Conservation (phyloP, 2,797 vertebrate species). For the Enteromius paludinosus region DNA sequence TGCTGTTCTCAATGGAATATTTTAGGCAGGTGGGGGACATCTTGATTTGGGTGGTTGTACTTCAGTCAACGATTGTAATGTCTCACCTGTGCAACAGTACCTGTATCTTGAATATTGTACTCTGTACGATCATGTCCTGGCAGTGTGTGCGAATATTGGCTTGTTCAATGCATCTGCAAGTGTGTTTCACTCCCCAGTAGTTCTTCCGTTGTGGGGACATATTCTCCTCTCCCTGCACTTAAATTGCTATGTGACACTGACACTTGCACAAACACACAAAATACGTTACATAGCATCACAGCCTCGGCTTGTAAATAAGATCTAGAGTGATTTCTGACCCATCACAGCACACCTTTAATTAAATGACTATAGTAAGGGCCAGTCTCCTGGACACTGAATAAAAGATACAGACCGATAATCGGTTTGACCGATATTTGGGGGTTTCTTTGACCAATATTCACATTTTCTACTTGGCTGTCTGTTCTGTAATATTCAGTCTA, state of each 20-base stretch:
- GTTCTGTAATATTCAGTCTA: neutral
- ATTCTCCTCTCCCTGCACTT: conserved; percentile 24
- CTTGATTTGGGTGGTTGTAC: conserved; percentile 63
- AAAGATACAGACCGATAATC: neutral
- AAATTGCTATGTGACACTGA: conserved; percentile 35
- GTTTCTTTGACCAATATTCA: neutral
- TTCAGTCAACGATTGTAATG: conserved; percentile 83
- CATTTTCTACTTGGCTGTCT: neutral
- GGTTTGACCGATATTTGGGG: neutral
- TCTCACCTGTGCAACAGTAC: conserved; percentile 80
- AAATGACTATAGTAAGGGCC: neutral
- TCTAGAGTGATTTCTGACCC: conserved; percentile 26
- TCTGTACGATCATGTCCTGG: conserved; percentile 74
- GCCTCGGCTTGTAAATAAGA: conserved; percentile 24
- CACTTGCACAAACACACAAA: conserved; percentile 29
- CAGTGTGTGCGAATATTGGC: conserved; percentile 56
- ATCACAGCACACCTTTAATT: conserved; percentile 30
- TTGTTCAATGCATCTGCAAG: conserved; percentile 48
- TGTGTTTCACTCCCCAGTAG: conserved; percentile 28
- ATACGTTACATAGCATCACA: conserved; percentile 28
- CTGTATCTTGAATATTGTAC: conserved; percentile 81
- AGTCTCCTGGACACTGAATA: conserved; percentile 9
- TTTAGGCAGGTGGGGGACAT: conserved; percentile 44
- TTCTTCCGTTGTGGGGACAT: conserved; percentile 36
- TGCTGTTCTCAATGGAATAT: conserved; percentile 1